These are phyloP conservation scores for Darevskia mixta DNA, from an alignment of 2,797 vertebrate species.

Conservation along the genomic window DNA sequence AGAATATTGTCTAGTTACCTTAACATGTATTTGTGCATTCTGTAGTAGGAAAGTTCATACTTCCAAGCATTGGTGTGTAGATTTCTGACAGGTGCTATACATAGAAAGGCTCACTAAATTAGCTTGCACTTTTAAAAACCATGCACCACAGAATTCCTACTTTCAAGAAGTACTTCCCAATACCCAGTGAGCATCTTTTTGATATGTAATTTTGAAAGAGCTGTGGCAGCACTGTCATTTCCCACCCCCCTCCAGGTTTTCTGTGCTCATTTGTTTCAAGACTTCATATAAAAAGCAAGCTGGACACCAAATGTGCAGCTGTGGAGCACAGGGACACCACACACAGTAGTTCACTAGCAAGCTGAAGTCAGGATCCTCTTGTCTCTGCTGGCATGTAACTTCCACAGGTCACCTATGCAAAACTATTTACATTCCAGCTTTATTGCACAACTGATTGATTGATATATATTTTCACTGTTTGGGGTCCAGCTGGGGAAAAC, in stretches of 20 bases:
- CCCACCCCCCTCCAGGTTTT: neutral
- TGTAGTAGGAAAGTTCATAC: neutral
- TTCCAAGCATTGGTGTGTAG: neutral
- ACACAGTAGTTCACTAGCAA: neutral
- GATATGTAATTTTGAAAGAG: neutral
- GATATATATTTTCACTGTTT: neutral
- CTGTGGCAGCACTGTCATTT: neutral
- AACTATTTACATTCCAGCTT: conserved; percentile 8
- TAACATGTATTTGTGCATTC: neutral
- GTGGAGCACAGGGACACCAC: rapidly evolving
- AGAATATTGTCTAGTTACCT: neutral
- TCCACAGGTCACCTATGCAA: conserved; percentile 59
- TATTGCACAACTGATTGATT: neutral
- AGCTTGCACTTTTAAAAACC: neutral
- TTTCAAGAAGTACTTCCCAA: neutral
- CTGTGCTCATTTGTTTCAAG: neutral
- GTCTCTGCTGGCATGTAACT: neutral
- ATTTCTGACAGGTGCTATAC: neutral
- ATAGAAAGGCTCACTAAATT: neutral
- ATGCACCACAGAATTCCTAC: neutral
- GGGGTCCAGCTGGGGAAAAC: neutral
- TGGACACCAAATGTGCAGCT: neutral
- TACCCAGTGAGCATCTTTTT: neutral
- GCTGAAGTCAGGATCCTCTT: neutral
- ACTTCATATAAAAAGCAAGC: neutral